Evolutionary conservation across 2,888 invertebrate genomes (phyloP).

Genomic region (Rhagophthalmus giganteus): DNA sequence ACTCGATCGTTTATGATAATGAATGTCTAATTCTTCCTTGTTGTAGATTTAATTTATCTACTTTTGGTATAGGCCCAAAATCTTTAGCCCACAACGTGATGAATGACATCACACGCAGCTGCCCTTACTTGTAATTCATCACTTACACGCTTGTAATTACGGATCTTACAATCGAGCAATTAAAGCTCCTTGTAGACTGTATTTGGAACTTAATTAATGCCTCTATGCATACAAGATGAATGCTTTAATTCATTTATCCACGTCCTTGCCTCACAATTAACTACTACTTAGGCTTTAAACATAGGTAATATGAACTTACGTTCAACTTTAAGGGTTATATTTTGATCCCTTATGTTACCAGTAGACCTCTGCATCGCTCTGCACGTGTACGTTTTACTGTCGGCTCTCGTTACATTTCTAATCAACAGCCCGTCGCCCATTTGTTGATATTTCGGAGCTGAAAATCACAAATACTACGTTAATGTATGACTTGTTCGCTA

Average conservation of each 20-base stretch:
- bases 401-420: constrained; percentile 59
- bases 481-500: no score
- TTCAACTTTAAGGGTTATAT: constrained; percentile 62
- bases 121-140: constrained; percentile 34
- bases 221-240: constrained; percentile 31
- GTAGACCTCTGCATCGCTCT: constrained; percentile 60
- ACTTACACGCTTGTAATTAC: constrained; percentile 35
- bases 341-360: constrained; percentile 59
- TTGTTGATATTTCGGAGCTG: constrained; percentile 55
- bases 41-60: constrained; percentile 19
- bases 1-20: constrained; percentile 6
- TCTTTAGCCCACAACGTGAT: constrained; percentile 19
- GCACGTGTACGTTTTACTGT: constrained; percentile 63
- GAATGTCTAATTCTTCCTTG: constrained; percentile 14
- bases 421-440: constrained; percentile 62
- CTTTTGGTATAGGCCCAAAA: constrained; percentile 13
- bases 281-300: constrained; percentile 12
- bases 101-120: constrained; percentile 27
- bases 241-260: constrained; percentile 31
- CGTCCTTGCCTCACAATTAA: constrained; percentile 24
- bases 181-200: constrained; percentile 34
- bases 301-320: constrained; percentile 58
- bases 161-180: constrained; percentile 37
- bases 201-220: constrained; percentile 36
- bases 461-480: constrained; percentile 34